phyloP scores from a whole-genome alignment of 1,140 invertebrate species.

The Trialeurodes vaporariorum region DNA sequence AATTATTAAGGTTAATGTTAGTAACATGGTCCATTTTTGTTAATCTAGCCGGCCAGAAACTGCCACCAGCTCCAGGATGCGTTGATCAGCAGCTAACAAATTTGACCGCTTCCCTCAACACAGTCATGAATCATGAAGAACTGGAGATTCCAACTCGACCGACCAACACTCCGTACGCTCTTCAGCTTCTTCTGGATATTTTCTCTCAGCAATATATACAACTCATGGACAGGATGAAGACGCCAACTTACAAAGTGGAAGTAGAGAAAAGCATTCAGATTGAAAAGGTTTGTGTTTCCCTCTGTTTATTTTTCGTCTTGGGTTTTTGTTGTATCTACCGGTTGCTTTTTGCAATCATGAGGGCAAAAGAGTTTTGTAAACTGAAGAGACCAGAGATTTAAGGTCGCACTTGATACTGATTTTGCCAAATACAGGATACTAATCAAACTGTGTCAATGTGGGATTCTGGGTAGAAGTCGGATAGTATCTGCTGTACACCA shows the following conservation, averaged over 20 bases:
- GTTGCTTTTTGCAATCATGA: too few relatives aligned
- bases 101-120: constrained; percentile 42
- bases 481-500: too few relatives aligned
- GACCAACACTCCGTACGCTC: constrained; percentile 64
- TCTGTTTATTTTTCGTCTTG: too few relatives aligned
- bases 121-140: constrained; percentile 58
- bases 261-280: constrained; percentile 64
- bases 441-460: too few relatives aligned
- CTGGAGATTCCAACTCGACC: constrained; percentile 64
- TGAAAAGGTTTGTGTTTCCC: too few relatives aligned
- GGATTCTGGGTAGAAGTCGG: too few relatives aligned
- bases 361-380: too few relatives aligned
- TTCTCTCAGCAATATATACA: constrained; percentile 68
- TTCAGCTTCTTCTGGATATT: constrained; percentile 73
- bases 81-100: constrained; percentile 78
- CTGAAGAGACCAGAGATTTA: too few relatives aligned
- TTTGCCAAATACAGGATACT: too few relatives aligned
- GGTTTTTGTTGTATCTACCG: too few relatives aligned
- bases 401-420: too few relatives aligned
- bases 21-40: neutral
- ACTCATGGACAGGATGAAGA: constrained; percentile 69
- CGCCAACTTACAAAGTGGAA: constrained; percentile 54
- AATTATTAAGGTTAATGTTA: neutral
- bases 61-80: constrained; percentile 72
- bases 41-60: constrained; percentile 43